phyloP scores from a whole-genome alignment of 2,888 invertebrate genomes.

The Cheilosia pagana region DNA sequence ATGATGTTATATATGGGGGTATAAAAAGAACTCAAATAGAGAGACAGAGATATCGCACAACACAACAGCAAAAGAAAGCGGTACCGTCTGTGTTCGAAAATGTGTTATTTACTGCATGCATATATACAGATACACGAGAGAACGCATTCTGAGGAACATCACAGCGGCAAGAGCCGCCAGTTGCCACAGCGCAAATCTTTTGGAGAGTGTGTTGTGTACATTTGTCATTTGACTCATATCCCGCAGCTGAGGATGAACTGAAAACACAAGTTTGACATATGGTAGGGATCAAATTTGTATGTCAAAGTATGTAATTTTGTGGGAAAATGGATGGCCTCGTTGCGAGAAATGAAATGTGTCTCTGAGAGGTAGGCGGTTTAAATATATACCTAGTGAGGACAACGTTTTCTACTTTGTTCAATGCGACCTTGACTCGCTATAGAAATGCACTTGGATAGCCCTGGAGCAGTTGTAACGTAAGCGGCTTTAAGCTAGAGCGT shows the following conservation, averaged over 20 bases:
- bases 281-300: slow-evolving; percentile 33
- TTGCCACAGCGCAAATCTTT: slow-evolving; percentile 18
- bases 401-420: neutral
- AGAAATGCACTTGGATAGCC: too few species aligned
- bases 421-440: slow-evolving; percentile 1
- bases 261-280: slow-evolving; percentile 31
- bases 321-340: slow-evolving; percentile 8
- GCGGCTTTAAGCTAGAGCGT: too few species aligned
- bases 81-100: slow-evolving; percentile 20
- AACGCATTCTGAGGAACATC: slow-evolving; percentile 39
- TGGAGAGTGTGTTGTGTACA: slow-evolving; percentile 5
- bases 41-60: slow-evolving; percentile 26
- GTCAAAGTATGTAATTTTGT: slow-evolving; percentile 2
- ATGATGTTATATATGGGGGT: slow-evolving; percentile 52
- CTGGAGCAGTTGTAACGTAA: too few species aligned
- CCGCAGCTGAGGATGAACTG: slow-evolving; percentile 21
- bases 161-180: neutral
- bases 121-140: slow-evolving; percentile 22
- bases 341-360: slow-evolving; percentile 6
- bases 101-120: slow-evolving; percentile 40
- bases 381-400: neutral
- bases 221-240: slow-evolving; percentile 58
- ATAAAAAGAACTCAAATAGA: slow-evolving; percentile 65
- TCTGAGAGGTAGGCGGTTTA: slow-evolving; percentile 7
- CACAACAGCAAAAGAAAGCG: slow-evolving; percentile 13